A percentile compares a stretch with the other conserved stretches of the same genome.
phyloP scores from a whole-genome alignment of 2,797 vertebrate species.

The Enteromius treurensis region DNA sequence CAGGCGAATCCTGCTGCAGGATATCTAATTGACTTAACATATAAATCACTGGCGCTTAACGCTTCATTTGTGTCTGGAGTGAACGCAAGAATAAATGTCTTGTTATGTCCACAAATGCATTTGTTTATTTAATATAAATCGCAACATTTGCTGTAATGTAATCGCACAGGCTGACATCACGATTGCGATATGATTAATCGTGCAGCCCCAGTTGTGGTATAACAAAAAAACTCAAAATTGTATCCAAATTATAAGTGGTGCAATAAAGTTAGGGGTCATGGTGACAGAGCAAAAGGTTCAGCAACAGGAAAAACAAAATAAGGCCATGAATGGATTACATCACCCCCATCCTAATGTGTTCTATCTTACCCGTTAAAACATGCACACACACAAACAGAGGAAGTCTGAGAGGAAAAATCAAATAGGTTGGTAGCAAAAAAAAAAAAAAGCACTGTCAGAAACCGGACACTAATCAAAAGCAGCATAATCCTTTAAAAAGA shows the following conservation, averaged over 20 bases:
- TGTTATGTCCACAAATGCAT: too few species aligned
- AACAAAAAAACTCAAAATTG: background rate
- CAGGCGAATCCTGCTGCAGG: too few species aligned
- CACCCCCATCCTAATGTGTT: constrained; percentile 25
- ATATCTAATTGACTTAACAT: too few species aligned
- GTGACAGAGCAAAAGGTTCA: constrained; percentile 4
- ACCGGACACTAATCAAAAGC: constrained; percentile 26
- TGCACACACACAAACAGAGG: background rate
- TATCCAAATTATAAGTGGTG: background rate
- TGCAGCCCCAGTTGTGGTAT: background rate
- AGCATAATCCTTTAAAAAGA: constrained; percentile 36
- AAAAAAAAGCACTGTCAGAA: constrained; percentile 27
- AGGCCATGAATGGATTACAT: constrained; percentile 26
- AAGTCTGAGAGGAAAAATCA: background rate
- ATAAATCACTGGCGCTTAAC: too few species aligned
- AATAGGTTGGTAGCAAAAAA: background rate
- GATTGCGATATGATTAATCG: too few species aligned
- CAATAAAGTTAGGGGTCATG: constrained; percentile 9
- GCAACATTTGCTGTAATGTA: too few species aligned
- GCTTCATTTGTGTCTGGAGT: too few species aligned
- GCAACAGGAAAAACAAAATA: constrained; percentile 19
- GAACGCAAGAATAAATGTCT: too few species aligned
- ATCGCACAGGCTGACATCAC: too few species aligned
- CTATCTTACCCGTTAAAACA: constrained; percentile 2
- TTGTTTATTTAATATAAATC: too few species aligned